Percentiles rank a stretch among this genome's conserved stretches.
Conservation (phyloP, 2,888 invertebrate genomes). For the Thyatira batis region DNA sequence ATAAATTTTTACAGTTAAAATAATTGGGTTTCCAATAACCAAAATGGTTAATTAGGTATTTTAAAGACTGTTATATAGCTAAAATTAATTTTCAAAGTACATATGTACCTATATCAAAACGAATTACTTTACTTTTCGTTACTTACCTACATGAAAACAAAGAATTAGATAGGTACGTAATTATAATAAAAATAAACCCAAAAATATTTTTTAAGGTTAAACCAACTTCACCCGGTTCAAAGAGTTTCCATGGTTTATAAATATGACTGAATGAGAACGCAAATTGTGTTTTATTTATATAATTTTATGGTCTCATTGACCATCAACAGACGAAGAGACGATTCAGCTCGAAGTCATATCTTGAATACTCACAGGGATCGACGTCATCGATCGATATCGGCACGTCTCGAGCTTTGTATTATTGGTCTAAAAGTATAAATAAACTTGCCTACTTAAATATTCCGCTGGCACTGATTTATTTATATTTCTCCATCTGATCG, state of each 20-base stretch:
- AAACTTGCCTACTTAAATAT: background rate
- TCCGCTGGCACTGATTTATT: background rate
- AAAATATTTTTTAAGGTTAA: too few species aligned
- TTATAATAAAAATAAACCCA: too few species aligned
- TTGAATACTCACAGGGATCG: background rate
- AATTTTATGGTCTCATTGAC: background rate
- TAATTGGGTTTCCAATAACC: too few species aligned
- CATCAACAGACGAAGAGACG: background rate
- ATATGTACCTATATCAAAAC: too few species aligned
- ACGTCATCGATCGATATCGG: background rate
- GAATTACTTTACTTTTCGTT: too few species aligned
- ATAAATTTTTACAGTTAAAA: too few species aligned
- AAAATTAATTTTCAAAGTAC: too few species aligned
- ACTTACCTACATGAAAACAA: too few species aligned
- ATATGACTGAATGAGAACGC: background rate
- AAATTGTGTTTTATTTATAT: background rate
- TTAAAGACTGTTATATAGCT: too few species aligned
- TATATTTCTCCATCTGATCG: background rate
- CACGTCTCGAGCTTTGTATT: background rate
- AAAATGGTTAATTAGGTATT: too few species aligned
- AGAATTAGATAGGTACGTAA: too few species aligned
- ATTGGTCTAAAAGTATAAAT: background rate
- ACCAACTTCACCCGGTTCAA: too few species aligned
- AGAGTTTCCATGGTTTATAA: background rate
- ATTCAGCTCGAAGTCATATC: background rate